Base-by-base conservation (phyloP, 2,888 invertebrate species). In the Heterodera filipjevi region DNA sequence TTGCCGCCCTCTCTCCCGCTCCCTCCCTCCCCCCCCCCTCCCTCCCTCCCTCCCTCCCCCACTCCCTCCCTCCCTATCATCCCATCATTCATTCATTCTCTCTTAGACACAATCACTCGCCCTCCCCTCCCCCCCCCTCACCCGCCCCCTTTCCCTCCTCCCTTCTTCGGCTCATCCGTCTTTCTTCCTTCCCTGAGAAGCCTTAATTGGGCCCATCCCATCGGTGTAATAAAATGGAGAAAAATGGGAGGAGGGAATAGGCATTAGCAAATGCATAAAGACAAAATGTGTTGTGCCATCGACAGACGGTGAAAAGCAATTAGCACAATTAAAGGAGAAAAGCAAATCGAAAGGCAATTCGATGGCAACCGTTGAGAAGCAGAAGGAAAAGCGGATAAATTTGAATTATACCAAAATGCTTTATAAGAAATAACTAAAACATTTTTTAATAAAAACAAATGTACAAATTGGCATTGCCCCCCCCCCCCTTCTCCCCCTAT, bases 251-350 rank as follows among this genome's bases (percentile, higher is more conserved):
- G 27, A 27, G 8, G 27, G 59, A 59, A 22, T 27, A 27, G 59
- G 27, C 59, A 59, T 59, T 59, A 59, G 27, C 27, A 59, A 59
- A 59, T n/a, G 27, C 49, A 49, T 49, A n/a, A 59, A n/a, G 27
- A 19, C n/a, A 59, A 59, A 27, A 10, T 59, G 27, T 59, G 59
- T 27, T 59, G 59, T 59, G 59, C 59, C 59, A 59, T 27, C 27
- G 59, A 59, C 27, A 27, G 59, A n/a, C 59, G 59, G 27, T 22
- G 8, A 8, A 59, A 59, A 59, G 68, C 68, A 12, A 68, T 68
- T 68, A 68, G 68, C 32, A 68, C 68, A 68, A 68, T 68, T 68
- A 68, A 68, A 59, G 59, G 10, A 59, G 27, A n/a, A 22, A n/a
- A 12, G 53, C 53, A 53, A 16, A 53, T 5, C n/a, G n/a, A 59